These are phyloP conservation scores for Eilema sororculum DNA, from an alignment of 2,888 invertebrate genomes.

Conservation along the genomic window DNA sequence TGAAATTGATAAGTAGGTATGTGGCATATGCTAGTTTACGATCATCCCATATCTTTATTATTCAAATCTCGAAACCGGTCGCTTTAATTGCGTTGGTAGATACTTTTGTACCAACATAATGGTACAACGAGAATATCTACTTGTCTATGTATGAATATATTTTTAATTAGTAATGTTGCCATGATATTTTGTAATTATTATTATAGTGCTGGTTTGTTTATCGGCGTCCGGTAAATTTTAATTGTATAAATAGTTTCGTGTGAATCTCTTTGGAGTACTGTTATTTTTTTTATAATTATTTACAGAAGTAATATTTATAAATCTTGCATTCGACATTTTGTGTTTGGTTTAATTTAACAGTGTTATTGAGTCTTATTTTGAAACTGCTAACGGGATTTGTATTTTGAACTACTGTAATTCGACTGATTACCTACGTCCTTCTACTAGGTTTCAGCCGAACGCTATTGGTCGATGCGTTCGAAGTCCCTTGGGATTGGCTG, in stretches of 20 bases:
- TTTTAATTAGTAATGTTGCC: slow-evolving; percentile 52
- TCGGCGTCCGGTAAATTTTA: slow-evolving; percentile 22
- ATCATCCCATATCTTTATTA: slow-evolving; percentile 80
- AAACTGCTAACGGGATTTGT: background rate
- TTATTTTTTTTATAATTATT: slow-evolving; percentile 9
- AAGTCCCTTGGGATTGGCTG: too few relatives aligned
- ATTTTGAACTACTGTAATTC: too few relatives aligned
- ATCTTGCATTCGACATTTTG: background rate
- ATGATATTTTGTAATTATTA: slow-evolving; percentile 38
- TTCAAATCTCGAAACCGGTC: slow-evolving; percentile 77
- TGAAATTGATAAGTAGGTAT: slow-evolving; percentile 82
- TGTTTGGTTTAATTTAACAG: slow-evolving; percentile 12
- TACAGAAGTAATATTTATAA: slow-evolving; percentile 13
- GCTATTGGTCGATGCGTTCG: too few relatives aligned
- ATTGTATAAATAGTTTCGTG: slow-evolving; percentile 22
- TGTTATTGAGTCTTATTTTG: slow-evolving; percentile 5
- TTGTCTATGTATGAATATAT: slow-evolving; percentile 50
- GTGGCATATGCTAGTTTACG: slow-evolving; percentile 84
- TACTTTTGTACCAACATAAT: slow-evolving; percentile 57
- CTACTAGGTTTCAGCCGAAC: too few relatives aligned
- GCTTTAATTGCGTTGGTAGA: slow-evolving; percentile 71
- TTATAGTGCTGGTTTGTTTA: slow-evolving; percentile 24
- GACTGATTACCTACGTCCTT: background rate
- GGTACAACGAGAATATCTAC: slow-evolving; percentile 49
- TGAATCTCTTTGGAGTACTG: slow-evolving; percentile 12